Conservation (phyloP, 1,140 invertebrate species). For the Alviniconcha marisindica region DNA sequence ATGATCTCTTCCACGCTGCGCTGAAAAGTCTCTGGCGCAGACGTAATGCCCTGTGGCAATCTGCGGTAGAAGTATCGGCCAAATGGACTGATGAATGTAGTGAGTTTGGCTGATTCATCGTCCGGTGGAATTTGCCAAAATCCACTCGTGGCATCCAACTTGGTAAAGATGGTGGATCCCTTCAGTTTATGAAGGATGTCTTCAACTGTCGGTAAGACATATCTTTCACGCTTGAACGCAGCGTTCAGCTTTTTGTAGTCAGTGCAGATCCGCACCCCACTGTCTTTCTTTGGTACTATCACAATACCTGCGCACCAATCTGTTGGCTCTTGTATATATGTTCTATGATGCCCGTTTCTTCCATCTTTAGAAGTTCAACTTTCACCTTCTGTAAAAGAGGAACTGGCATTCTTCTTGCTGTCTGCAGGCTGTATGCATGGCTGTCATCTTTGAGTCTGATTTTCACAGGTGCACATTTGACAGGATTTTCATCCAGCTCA, state of each 20-base stretch:
- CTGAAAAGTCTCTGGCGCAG: conserved; percentile 44
- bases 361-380: conserved; percentile 9
- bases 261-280: conserved; percentile 63
- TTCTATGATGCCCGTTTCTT: conserved; percentile 50
- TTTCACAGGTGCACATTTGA: background rate
- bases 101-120: conserved; percentile 38
- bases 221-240: conserved; percentile 26
- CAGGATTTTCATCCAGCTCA: background rate
- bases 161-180: conserved; percentile 66
- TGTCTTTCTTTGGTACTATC: conserved; percentile 49
- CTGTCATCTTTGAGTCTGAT: conserved; percentile 27
- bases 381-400: conserved; percentile 20
- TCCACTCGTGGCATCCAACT: conserved; percentile 43
- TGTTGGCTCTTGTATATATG: conserved; percentile 52
- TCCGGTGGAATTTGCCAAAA: conserved; percentile 49
- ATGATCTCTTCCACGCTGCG: conserved; percentile 41
- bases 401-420: conserved; percentile 38
- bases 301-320: conserved; percentile 60
- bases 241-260: conserved; percentile 32
- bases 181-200: conserved; percentile 42
- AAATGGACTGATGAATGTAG: conserved; percentile 69
- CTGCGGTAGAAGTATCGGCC: conserved; percentile 70
- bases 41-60: conserved; percentile 74
- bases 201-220: conserved; percentile 43
- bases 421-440: too few relatives aligned